phyloP scores from a whole-genome alignment of 2,888 invertebrate species.

The Halictus quadricinctus region DNA sequence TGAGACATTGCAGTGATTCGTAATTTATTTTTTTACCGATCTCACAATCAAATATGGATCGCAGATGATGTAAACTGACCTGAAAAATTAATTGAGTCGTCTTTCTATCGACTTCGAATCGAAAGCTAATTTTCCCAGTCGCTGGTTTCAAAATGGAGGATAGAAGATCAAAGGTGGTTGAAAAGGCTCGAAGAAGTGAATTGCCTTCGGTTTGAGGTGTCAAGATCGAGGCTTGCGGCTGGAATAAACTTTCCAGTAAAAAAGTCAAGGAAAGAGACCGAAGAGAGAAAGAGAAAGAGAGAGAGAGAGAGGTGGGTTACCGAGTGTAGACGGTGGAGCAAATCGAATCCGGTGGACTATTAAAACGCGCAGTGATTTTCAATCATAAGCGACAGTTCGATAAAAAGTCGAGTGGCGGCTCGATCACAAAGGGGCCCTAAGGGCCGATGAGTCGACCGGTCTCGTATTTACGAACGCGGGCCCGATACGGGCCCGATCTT shows the following conservation, averaged over 20 bases:
- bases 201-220: background rate
- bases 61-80: no score
- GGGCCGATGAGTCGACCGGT: slow-evolving; percentile 80
- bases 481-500: slow-evolving; percentile 55
- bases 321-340: slow-evolving; percentile 45
- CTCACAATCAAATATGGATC: background rate
- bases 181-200: background rate
- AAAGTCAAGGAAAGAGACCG: background rate
- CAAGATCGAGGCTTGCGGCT: background rate
- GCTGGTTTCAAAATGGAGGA: background rate
- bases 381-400: slow-evolving; percentile 81
- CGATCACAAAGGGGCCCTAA: slow-evolving; percentile 77
- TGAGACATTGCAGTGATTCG: background rate
- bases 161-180: background rate
- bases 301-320: background rate
- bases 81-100: background rate
- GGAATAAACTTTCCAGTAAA: background rate
- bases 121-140: background rate
- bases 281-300: background rate
- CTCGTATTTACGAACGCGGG: slow-evolving; percentile 74
- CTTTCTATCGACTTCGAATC: background rate
- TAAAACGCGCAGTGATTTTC: slow-evolving; percentile 79
- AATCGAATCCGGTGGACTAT: slow-evolving; percentile 74
- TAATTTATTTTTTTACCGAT: background rate
- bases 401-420: slow-evolving; percentile 80